Conservation (phyloP, 2,797 vertebrate species). For the Chiloscyllium punctatum region DNA sequence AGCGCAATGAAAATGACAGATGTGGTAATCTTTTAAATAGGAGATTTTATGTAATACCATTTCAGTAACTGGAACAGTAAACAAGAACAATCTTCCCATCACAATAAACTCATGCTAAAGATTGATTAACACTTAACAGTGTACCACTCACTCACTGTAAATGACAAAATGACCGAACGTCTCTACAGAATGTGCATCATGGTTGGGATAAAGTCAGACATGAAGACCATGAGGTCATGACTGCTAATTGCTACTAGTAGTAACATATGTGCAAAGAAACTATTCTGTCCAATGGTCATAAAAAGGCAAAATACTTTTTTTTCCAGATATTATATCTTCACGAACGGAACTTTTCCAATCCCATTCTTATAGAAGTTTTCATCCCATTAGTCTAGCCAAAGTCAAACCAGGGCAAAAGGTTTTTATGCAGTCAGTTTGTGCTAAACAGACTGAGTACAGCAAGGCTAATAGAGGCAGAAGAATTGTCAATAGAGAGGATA, state of each 20-base stretch:
- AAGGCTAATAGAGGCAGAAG: background rate
- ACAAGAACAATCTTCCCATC: background rate
- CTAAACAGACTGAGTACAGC: background rate
- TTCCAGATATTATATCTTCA: background rate
- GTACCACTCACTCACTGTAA: background rate
- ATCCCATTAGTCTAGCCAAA: background rate
- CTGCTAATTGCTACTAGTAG: background rate
- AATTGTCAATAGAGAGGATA: background rate
- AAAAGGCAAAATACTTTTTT: background rate
- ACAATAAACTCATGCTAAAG: background rate
- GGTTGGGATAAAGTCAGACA: background rate
- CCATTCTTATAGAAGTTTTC: background rate
- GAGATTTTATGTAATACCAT: background rate
- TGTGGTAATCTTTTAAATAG: background rate
- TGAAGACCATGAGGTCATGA: background rate
- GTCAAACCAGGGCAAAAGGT: background rate
- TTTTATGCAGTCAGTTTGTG: background rate
- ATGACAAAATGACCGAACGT: background rate
- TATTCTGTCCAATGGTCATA: background rate
- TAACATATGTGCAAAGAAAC: background rate
- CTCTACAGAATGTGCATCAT: background rate
- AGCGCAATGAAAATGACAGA: background rate
- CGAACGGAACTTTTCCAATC: background rate
- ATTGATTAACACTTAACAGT: background rate
- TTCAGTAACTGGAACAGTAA: background rate